These are phyloP conservation scores for Amphibalanus amphitrite DNA, from an alignment of 1,140 invertebrate species.

Conservation along the genomic window DNA sequence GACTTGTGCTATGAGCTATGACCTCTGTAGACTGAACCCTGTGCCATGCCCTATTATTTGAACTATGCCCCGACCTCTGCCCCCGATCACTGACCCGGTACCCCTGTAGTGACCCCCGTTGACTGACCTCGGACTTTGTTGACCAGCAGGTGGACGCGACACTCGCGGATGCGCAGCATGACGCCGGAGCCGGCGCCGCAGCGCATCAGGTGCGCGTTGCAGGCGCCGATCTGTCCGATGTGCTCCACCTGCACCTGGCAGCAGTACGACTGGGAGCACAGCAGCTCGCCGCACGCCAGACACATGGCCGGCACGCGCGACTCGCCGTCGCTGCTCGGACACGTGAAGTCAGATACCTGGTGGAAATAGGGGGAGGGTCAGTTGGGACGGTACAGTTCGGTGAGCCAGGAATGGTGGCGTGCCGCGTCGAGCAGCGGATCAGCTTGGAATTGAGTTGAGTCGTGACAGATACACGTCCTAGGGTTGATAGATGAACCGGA, in stretches of 20 bases:
- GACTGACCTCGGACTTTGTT: conserved; percentile 2
- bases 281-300: conserved; percentile 76
- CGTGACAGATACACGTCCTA: no score
- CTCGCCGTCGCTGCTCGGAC: conserved; percentile 70
- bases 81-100: no score
- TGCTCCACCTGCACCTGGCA: conserved; percentile 75
- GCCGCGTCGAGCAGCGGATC: no score
- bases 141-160: conserved; percentile 53
- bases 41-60: no score
- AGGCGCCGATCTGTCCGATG: conserved; percentile 66
- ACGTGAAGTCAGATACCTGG: conserved; percentile 63
- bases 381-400: no score
- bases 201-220: conserved; percentile 67
- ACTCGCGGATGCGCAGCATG: conserved; percentile 86
- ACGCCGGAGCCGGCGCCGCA: conserved; percentile 81
- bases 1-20: no score
- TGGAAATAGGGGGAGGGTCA: neutral
- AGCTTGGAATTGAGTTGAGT: no score
- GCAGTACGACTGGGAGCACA: conserved; percentile 90
- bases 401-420: no score
- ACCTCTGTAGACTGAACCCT: no score
- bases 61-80: no score
- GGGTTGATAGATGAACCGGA: no score
- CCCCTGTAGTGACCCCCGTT: no score
- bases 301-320: conserved; percentile 91